Percentiles rank a stretch among this genome's conserved stretches.
Evolutionary conservation across 2,113 vertebrate genomes (phyloP).

Genomic region (Zeus faber): DNA sequence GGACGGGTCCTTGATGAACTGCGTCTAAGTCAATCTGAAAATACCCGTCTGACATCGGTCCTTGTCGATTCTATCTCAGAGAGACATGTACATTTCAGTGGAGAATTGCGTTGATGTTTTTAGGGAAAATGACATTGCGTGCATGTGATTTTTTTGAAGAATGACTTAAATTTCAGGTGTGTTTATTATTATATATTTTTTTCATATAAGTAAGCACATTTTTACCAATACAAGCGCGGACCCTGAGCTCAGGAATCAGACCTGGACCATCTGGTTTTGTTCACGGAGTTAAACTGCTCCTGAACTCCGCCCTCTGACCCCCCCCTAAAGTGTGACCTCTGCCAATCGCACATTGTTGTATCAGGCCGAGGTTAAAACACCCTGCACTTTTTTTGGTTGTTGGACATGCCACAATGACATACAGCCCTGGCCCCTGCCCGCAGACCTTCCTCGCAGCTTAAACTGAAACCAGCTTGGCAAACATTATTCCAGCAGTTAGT

Average conservation of each 20-base stretch:
- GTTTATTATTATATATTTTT: no score
- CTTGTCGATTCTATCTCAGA: no score
- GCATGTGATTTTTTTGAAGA: no score
- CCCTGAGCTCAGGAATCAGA: conserved; percentile 6
- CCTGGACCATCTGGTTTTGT: conserved; percentile 58
- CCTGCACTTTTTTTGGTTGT: conserved; percentile 33
- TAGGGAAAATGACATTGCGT: no score
- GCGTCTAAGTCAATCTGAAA: no score
- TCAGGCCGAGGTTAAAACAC: conserved; percentile 51
- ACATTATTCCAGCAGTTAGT: conserved; percentile 46
- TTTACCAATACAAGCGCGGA: no score
- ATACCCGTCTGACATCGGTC: no score
- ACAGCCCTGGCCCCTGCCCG: not conserved
- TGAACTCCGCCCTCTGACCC: conserved; percentile 52
- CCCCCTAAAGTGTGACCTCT: conserved; percentile 26
- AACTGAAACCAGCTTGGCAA: conserved; percentile 57
- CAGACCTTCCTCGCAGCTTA: conserved; percentile 12
- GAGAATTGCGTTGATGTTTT: no score
- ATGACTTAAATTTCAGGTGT: no score
- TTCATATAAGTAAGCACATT: no score
- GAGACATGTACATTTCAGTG: no score
- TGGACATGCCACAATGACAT: conserved; percentile 34
- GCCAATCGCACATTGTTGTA: conserved; percentile 44
- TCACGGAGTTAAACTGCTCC: conserved; percentile 41
- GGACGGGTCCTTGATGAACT: no score